Conservation (phyloP, 1,140 invertebrate genomes). For the Maconellicoccus hirsutus region DNA sequence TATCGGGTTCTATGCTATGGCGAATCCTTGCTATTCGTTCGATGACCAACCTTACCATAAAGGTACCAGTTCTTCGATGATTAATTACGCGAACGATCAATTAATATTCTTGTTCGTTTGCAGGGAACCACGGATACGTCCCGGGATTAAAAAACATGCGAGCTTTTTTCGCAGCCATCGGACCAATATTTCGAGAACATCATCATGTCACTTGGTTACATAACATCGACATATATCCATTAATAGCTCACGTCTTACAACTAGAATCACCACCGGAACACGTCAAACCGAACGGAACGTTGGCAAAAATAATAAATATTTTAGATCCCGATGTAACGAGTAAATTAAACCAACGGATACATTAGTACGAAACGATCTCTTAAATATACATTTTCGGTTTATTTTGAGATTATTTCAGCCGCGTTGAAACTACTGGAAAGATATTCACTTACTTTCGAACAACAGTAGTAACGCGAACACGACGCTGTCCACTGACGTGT, state of each 20-base stretch:
- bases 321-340: too few relatives aligned
- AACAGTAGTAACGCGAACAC: slow-evolving; percentile 92
- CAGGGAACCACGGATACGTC: slow-evolving; percentile 56
- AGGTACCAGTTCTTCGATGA: not conserved
- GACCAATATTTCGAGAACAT: slow-evolving; percentile 46
- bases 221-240: slow-evolving; percentile 50
- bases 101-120: not conserved
- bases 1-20: not conserved
- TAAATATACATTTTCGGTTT: too few relatives aligned
- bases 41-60: not conserved
- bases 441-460: slow-evolving; percentile 86
- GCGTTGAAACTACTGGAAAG: too few relatives aligned
- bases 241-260: slow-evolving; percentile 37
- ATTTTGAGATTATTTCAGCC: too few relatives aligned
- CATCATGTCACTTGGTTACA: slow-evolving; percentile 42
- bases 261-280: not conserved
- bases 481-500: slow-evolving; percentile 88
- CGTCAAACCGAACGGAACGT: not conserved
- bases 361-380: too few relatives aligned
- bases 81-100: too few relatives aligned
- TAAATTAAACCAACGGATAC: too few relatives aligned
- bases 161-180: slow-evolving; percentile 54
- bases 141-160: slow-evolving; percentile 46
- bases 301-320: not conserved
- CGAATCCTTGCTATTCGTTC: slow-evolving; percentile 17